Evolutionary conservation across 2,888 invertebrate genomes (phyloP).

Genomic region (Exocentrus adspersus): DNA sequence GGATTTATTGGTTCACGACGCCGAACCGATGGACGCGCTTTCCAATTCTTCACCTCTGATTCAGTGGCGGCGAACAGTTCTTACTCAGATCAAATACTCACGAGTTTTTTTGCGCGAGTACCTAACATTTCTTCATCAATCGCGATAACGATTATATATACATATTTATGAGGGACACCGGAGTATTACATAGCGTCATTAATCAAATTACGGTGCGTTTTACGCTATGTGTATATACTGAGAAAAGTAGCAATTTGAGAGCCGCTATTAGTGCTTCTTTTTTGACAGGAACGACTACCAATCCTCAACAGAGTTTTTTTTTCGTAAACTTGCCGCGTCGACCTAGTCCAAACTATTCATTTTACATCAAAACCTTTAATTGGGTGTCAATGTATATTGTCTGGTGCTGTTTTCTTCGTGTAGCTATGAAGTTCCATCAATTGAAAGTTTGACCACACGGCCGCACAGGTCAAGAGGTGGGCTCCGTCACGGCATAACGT

Average conservation of each 20-base stretch:
- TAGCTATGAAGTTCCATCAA: conserved; percentile 8
- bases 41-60: conserved; percentile 23
- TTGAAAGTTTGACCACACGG: conserved; percentile 21
- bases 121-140: too few species aligned
- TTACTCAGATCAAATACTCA: too few species aligned
- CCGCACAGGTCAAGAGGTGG: conserved; percentile 12
- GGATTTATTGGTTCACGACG: conserved; percentile 42
- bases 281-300: too few species aligned
- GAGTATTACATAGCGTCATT: not conserved
- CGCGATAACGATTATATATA: too few species aligned
- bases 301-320: too few species aligned
- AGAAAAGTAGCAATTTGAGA: too few species aligned
- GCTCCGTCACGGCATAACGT: conserved; percentile 13
- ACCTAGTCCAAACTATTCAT: too few species aligned
- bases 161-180: not conserved
- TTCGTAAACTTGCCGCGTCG: too few species aligned
- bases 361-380: too few species aligned
- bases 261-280: too few species aligned
- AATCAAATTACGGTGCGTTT: not conserved
- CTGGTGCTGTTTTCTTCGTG: not conserved
- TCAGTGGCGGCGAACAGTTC: not conserved
- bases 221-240: not conserved
- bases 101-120: too few species aligned
- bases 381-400: too few species aligned
- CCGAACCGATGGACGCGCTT: conserved; percentile 18